Percentiles rank a stretch among this genome's conserved stretches.
Conservation (phyloP, 2,113 vertebrate genomes). For the Heteronetta atricapilla region DNA sequence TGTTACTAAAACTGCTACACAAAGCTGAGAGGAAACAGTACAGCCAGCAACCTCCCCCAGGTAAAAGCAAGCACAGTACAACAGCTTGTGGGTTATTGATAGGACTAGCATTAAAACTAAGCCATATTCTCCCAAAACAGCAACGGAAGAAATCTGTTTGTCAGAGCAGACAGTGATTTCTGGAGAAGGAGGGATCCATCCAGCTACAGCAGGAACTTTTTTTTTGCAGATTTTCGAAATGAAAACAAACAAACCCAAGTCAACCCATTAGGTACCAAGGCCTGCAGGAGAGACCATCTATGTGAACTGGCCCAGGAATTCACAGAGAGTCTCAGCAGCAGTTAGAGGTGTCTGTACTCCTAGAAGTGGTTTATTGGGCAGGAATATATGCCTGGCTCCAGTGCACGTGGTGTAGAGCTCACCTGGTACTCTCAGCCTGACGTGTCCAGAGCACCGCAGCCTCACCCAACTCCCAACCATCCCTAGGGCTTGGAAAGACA, state of each 20-base stretch:
- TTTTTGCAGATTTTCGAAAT: not conserved
- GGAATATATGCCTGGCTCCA: not conserved
- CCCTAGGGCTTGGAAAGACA: not conserved
- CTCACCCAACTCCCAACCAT: not conserved
- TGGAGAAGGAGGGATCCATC: not conserved
- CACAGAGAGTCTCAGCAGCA: not conserved
- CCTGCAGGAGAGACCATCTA: not conserved
- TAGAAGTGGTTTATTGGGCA: not conserved
- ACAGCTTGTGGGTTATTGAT: conserved; percentile 50
- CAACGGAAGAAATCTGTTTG: not conserved
- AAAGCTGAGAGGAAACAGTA: not conserved
- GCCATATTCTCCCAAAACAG: not conserved
- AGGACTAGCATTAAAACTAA: conserved; percentile 17
- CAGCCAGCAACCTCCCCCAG: not conserved
- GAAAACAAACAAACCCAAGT: not conserved
- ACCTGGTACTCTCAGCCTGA: not conserved
- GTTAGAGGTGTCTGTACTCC: not conserved
- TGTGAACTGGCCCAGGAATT: not conserved
- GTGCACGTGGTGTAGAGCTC: not conserved
- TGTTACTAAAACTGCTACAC: not conserved
- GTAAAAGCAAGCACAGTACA: not conserved
- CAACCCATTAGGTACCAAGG: not conserved
- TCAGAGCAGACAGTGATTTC: not conserved
- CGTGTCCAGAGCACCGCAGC: not conserved
- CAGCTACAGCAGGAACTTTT: not conserved